Conservation (phyloP, 2,888 invertebrate genomes). For the Noctua janthina region DNA sequence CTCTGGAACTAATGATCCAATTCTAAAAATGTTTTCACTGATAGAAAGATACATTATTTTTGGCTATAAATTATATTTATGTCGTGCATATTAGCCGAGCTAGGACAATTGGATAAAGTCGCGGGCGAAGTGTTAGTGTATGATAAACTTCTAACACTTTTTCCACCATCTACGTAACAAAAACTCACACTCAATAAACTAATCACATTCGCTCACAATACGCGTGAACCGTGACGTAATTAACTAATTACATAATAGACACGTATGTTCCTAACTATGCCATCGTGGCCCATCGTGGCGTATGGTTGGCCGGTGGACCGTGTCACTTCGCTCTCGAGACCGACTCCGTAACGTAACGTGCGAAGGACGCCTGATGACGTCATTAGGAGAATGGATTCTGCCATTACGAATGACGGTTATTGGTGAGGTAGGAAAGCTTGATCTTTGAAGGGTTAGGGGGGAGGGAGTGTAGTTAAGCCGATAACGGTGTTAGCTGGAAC, state of each 20-base stretch:
- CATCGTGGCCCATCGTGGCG: conserved; percentile 48
- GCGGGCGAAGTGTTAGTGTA: too few species aligned
- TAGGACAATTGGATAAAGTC: too few species aligned
- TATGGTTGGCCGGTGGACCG: conserved; percentile 76
- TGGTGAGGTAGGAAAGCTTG: conserved; percentile 37
- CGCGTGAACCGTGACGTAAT: conserved; percentile 52
- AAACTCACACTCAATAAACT: conserved; percentile 36
- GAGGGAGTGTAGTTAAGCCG: not conserved
- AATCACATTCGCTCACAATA: conserved; percentile 27
- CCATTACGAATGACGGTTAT: conserved; percentile 52
- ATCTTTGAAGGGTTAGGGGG: conserved; percentile 12
- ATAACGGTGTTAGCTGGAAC: conserved; percentile 25
- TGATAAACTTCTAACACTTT: not conserved
- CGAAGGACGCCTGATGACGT: conserved; percentile 58
- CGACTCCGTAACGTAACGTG: conserved; percentile 54
- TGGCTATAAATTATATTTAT: too few species aligned
- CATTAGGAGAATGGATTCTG: conserved; percentile 59
- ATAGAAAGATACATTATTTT: too few species aligned
- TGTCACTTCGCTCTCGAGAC: conserved; percentile 75
- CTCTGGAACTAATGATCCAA: too few species aligned
- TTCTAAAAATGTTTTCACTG: too few species aligned
- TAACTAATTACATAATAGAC: conserved; percentile 61
- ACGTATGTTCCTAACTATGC: conserved; percentile 27
- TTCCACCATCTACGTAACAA: not conserved
- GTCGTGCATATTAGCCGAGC: too few species aligned